Evolutionary conservation across 2,797 vertebrate genomes (phyloP), one percentile per base, ranked within the genome.

Genomic region (Neosalanx taihuensis): DNA sequence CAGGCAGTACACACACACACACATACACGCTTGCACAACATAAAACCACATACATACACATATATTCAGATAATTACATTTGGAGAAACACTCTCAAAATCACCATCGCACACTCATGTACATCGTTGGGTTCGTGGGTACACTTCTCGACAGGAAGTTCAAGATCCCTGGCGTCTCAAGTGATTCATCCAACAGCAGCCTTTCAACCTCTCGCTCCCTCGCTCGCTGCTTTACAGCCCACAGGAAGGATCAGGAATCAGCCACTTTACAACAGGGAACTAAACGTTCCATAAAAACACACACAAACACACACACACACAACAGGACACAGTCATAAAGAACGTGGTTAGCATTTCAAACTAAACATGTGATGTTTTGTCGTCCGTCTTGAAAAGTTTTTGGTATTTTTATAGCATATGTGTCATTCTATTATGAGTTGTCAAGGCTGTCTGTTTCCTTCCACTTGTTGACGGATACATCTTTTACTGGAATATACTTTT

Each of bases 291-390:
- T 56, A 17, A 56, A 59, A 6, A 59, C 57, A 26, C 57, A 59
- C 57, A 58, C n/a, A 58, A 0, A 58, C 57, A 59, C 57, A 59
- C 57, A 59, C 53, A 57, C 53, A 57, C 53, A 57, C 53, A 57
- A n/a, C n/a, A n/a, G n/a, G n/a, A n/a, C n/a, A 26, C 23, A 26
- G 51, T 5, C 51, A 17, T 4, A n/a, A 56, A 56, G 51, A n/a
- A 56, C 51, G 3, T 56, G 51, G 15, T 56, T 17, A 56, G 18
- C 51, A 5, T 56, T 17, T 17, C 51, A 5, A n/a, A 56, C 51
- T 3, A 65, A 65, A 15, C 64, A 65, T 29, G 64, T 65, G 64
- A 65, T 41, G 41, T 64, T 56, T 56, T n/a, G 51, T 56, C 13
- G 4, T 63, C 18, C 64, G 18, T 23, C 64, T 46, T 12, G 37